Evolutionary conservation across 2,113 vertebrate genomes (phyloP).

Genomic region (Carollia perspicillata): DNA sequence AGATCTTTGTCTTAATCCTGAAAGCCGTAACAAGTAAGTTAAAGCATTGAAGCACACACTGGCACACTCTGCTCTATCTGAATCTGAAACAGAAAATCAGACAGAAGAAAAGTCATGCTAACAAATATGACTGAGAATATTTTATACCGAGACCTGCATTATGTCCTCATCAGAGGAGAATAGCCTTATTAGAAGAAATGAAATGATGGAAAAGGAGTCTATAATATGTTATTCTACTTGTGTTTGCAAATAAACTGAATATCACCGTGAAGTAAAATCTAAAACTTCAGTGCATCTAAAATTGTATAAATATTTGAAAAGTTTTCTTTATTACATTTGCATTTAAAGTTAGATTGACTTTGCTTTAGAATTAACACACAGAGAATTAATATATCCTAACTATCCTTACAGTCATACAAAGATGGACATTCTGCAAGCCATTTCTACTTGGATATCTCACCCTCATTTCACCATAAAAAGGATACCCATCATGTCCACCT

Average conservation of each 20-base stretch:
- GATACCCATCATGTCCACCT: not conserved
- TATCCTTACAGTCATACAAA: not conserved
- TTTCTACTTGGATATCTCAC: not conserved
- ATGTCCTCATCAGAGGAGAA: not conserved
- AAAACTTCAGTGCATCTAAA: not conserved
- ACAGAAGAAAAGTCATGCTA: not conserved
- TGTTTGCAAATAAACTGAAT: not conserved
- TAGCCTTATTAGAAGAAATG: constrained; percentile 8
- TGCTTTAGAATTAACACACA: not conserved
- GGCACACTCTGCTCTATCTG: not conserved
- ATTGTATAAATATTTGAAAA: not conserved
- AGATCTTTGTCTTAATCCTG: not conserved
- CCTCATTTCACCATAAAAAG: not conserved
- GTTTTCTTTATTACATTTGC: not conserved
- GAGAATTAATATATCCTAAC: not conserved
- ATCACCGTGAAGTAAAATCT: not conserved
- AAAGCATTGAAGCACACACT: not conserved
- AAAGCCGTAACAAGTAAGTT: not conserved
- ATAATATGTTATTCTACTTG: not conserved
- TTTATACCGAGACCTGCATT: not conserved
- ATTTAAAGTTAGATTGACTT: not conserved
- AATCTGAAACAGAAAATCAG: constrained; percentile 35
- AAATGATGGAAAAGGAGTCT: not conserved
- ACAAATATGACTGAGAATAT: not conserved
- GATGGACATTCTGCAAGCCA: not conserved